Base-by-base conservation (phyloP, 2,888 invertebrate species). In the Autographa pulchrina region DNA sequence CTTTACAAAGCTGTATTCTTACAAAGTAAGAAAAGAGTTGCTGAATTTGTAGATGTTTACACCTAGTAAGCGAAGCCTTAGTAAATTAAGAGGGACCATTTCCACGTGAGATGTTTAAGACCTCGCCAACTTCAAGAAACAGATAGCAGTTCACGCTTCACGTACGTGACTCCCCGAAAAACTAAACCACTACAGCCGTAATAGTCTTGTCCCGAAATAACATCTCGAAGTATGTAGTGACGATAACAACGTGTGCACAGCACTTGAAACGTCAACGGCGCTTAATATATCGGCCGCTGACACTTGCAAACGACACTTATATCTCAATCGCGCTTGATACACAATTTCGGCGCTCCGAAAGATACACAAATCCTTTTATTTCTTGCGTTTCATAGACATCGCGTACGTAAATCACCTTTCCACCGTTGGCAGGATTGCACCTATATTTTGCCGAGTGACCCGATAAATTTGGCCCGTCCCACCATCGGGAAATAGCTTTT, bases 401-500 rank as follows among this genome's bases (percentile, higher is more conserved):
- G 84, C 77, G 80, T 82, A 85, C 86, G 88, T 93, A 93, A 92
- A 92, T 92, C 92, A 92, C 89, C 80, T 81, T 84, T 80, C 83
- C 80, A 85, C 83, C 86, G 85, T 84, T 85, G 84, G 86, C 86
- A 83, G 88, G 87, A 89, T 91, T 89, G 91, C 90, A 89, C 88
- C 89, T 90, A 93, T 93, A 92, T 93, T 91, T 91, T 86, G 88
- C 83, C 83, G 89, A 90, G 88, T 88, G 89, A 88, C 86, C 85
- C 92, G 88, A 94, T 94, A 93, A 93, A 93, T 94, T 92, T 89
- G 84, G 84, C 82, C 82, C 85, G 86, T 83, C 85, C 85, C 70
- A 81, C 90, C 89, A 91, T 88, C 90, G 87, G 89, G 89, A 89
- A 91, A 91, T 91, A 88, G 89, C 91, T 89, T 93, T 93, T 92